These are phyloP conservation scores for Pangasius djambal DNA, from an alignment of 2,797 vertebrate species.

Conservation along the genomic window DNA sequence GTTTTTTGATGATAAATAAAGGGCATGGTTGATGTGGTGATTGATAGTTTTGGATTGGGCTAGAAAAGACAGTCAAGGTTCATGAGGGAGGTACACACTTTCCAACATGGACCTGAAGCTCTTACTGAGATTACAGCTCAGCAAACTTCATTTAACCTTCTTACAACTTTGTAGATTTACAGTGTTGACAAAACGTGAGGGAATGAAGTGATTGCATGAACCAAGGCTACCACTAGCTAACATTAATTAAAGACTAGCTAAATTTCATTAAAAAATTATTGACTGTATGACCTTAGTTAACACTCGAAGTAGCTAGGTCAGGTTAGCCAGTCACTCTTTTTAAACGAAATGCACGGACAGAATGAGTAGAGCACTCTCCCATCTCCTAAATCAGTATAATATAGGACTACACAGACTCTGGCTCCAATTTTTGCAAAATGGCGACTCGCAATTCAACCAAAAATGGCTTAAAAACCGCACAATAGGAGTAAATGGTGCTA, in stretches of 20 bases:
- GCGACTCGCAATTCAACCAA: not conserved
- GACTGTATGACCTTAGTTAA: not conserved
- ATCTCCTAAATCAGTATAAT: not conserved
- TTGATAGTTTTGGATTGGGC: no score
- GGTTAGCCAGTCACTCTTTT: not conserved
- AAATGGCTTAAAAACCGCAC: not conserved
- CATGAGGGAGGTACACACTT: no score
- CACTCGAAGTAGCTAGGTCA: not conserved
- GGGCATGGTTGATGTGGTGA: no score
- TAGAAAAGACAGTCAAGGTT: no score
- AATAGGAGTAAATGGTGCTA: not conserved
- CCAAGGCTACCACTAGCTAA: not conserved
- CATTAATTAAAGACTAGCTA: not conserved
- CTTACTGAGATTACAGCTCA: no score
- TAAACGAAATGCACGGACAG: not conserved
- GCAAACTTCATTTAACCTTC: no score
- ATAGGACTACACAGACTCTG: not conserved
- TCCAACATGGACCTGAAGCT: no score
- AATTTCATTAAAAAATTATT: not conserved
- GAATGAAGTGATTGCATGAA: not conserved
- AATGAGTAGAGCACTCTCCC: not conserved
- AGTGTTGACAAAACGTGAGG: not conserved
- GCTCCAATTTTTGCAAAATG: not conserved
- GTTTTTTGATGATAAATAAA: no score
- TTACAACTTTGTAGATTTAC: no score